Conservation (phyloP, 2,797 vertebrate genomes). For the Notoglanidium macrostoma region DNA sequence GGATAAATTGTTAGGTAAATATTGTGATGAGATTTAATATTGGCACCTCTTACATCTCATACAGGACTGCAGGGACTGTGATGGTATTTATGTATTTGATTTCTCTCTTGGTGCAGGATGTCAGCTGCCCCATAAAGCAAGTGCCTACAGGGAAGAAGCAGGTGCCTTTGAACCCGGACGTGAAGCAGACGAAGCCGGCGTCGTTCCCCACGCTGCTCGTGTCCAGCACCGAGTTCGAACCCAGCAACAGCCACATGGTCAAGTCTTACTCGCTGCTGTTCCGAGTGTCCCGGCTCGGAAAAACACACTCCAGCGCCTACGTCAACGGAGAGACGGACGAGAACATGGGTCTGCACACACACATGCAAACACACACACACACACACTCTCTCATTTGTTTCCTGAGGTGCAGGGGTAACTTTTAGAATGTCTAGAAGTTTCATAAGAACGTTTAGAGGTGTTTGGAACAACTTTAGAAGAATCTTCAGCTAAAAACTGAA, state of each 20-base stretch:
- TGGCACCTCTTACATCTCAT: neutral
- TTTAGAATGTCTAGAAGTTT: neutral
- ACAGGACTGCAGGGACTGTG: too few relatives aligned
- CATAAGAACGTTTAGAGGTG: too few relatives aligned
- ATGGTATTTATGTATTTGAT: neutral
- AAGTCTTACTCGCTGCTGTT: slow-evolving; percentile 98
- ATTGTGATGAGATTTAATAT: neutral
- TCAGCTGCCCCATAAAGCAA: slow-evolving; percentile 98
- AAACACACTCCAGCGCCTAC: slow-evolving; percentile 86
- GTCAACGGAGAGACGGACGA: slow-evolving; percentile 93
- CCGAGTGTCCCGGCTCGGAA: slow-evolving; percentile 91
- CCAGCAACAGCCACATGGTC: slow-evolving; percentile 99
- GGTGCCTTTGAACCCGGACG: slow-evolving; percentile 99
- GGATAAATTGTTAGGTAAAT: neutral
- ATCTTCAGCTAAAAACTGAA: neutral
- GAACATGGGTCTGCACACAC: slow-evolving; percentile 85
- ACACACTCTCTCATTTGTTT: neutral
- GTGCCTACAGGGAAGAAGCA: slow-evolving; percentile 99
- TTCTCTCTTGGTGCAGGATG: slow-evolving; percentile 81
- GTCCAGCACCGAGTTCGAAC: slow-evolving; percentile 98
- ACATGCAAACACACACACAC: neutral
- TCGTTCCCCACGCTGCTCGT: slow-evolving; percentile 94
- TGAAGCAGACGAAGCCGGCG: slow-evolving; percentile 93
- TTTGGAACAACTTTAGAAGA: too few relatives aligned
- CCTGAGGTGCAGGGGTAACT: too few relatives aligned